Percentiles rank a stretch among this genome's conserved stretches.
phyloP scores from a whole-genome alignment of 2,113 vertebrate species.

The Triplophysa rosa region DNA sequence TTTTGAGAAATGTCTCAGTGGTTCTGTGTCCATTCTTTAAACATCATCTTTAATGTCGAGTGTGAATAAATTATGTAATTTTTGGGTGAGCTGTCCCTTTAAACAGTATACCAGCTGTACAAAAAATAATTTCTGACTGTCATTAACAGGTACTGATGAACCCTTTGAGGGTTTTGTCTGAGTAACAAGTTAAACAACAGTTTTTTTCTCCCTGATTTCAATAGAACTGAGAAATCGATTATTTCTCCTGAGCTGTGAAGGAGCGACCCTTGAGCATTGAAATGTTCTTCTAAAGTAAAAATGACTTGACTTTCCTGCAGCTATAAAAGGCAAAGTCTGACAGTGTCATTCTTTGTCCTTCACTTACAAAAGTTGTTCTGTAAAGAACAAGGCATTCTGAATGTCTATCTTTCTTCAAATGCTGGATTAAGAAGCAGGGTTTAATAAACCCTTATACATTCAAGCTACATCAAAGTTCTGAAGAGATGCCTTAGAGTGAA shows the following conservation, averaged over 20 bases:
- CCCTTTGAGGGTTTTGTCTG: too few species aligned
- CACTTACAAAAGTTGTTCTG: neutral
- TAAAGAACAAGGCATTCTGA: neutral
- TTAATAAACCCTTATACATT: conserved; percentile 1
- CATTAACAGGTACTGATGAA: too few species aligned
- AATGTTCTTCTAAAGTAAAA: conserved; percentile 3
- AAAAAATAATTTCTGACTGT: too few species aligned
- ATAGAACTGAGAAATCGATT: neutral
- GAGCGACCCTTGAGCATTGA: neutral
- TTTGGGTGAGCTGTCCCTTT: too few species aligned
- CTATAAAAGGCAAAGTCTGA: neutral
- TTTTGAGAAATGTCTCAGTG: too few species aligned
- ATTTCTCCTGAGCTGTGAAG: neutral
- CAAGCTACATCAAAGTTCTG: conserved; percentile 10
- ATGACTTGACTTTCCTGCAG: neutral
- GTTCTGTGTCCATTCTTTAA: too few species aligned
- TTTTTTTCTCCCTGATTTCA: too few species aligned
- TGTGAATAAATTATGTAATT: too few species aligned
- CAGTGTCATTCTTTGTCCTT: conserved; percentile 11
- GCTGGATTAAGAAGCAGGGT: neutral
- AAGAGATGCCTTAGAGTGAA: neutral
- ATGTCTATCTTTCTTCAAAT: conserved; percentile 14
- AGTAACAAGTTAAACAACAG: too few species aligned
- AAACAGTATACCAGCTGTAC: too few species aligned
- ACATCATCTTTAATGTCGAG: too few species aligned